A percentile compares a stretch with the other conserved stretches of the same genome.
These are phyloP conservation scores for Plemyria rubiginata DNA, from an alignment of 2,888 invertebrate genomes.

Conservation along the genomic window DNA sequence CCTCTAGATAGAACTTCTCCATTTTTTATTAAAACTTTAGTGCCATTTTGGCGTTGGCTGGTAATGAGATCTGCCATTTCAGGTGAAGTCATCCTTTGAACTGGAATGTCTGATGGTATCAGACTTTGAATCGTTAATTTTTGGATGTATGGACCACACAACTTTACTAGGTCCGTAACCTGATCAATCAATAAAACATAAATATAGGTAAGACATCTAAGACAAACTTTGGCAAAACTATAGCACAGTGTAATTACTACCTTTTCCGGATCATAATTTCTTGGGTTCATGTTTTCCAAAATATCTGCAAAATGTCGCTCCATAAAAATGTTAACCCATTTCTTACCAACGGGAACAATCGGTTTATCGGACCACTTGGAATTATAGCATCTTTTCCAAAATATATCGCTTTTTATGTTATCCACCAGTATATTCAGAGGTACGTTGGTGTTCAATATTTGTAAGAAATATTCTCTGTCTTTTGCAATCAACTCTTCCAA, in stretches of 20 bases:
- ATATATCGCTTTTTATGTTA: conserved; percentile 76
- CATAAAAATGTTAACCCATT: conserved; percentile 77
- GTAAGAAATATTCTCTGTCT: conserved; percentile 73
- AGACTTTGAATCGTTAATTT: conserved; percentile 71
- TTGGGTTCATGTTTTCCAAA: conserved; percentile 78
- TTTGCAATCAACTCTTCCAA: conserved; percentile 68
- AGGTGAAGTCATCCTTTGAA: conserved; percentile 72
- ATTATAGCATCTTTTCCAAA: conserved; percentile 77
- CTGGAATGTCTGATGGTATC: conserved; percentile 72
- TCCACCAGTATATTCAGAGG: conserved; percentile 75
- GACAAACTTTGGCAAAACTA: neutral
- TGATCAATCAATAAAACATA: conserved; percentile 33
- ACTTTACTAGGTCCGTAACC: conserved; percentile 71
- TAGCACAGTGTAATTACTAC: conserved; percentile 42
- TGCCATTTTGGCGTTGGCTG: conserved; percentile 58
- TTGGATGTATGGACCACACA: conserved; percentile 77
- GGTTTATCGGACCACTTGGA: conserved; percentile 68
- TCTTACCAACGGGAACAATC: conserved; percentile 55
- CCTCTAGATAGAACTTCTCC: conserved; percentile 65
- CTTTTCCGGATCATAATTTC: conserved; percentile 80
- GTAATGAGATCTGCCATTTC: conserved; percentile 77
- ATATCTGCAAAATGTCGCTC: conserved; percentile 76
- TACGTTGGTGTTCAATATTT: conserved; percentile 69
- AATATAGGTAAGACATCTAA: neutral
- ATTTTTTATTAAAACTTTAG: conserved; percentile 50